Evolutionary conservation across 1,140 invertebrate species (phyloP).

Genomic region (Drosophila athabasca): DNA sequence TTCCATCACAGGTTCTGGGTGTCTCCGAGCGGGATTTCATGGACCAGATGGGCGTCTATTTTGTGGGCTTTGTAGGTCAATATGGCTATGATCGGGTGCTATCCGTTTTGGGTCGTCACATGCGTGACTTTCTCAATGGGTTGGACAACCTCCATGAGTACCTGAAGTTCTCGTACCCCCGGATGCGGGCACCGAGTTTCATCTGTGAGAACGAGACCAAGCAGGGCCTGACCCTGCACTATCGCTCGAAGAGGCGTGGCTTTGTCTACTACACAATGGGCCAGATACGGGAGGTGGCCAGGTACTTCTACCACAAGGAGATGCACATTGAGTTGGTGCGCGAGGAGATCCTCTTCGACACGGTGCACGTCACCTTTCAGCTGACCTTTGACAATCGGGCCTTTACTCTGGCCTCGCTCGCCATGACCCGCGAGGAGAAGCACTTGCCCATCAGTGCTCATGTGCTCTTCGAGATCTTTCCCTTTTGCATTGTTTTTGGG

Average conservation of each 20-base stretch:
- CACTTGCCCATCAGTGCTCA: constrained; percentile 93
- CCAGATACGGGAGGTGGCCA: constrained; percentile 95
- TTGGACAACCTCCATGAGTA: constrained; percentile 99
- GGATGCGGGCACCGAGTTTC: constrained; percentile 95
- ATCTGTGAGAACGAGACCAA: constrained; percentile 97
- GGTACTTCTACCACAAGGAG: constrained; percentile 96
- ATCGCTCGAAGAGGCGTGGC: constrained; percentile 94
- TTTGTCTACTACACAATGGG: constrained; percentile 99
- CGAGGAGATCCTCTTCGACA: constrained; percentile 93
- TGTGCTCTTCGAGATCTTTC: constrained; percentile 98
- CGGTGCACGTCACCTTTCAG: constrained; percentile 96
- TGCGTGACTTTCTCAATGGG: constrained; percentile 97
- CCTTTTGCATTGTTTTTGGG: constrained; percentile 98
- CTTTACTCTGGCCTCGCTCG: constrained; percentile 90
- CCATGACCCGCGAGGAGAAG: constrained; percentile 93
- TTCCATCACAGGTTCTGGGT: constrained; percentile 88
- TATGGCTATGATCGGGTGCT: constrained; percentile 97
- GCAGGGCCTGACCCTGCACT: constrained; percentile 95
- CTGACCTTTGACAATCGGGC: constrained; percentile 97
- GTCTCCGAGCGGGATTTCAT: constrained; percentile 94
- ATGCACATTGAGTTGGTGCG: constrained; percentile 94
- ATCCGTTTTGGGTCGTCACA: constrained; percentile 94
- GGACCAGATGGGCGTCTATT: constrained; percentile 95
- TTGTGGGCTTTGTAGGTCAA: constrained; percentile 95
- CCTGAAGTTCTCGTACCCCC: constrained; percentile 97